These are phyloP conservation scores for Folsomia candida DNA, from an alignment of 2,888 invertebrate genomes.

Conservation along the genomic window DNA sequence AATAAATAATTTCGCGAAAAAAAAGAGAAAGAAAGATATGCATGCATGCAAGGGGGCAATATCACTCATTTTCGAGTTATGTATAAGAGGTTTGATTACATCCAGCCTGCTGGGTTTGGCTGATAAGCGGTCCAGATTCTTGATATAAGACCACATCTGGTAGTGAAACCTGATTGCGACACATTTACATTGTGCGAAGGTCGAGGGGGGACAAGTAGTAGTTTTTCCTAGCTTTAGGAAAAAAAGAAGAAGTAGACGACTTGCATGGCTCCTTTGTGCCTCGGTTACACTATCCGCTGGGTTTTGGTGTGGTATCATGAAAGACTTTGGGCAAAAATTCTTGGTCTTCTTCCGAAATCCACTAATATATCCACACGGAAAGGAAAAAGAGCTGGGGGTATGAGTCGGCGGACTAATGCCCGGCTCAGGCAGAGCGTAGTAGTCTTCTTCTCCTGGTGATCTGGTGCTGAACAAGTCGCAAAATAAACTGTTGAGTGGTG, in stretches of 20 bases:
- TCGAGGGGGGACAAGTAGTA: too few relatives aligned
- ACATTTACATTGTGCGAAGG: too few relatives aligned
- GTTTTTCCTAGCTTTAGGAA: neutral
- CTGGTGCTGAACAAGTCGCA: neutral
- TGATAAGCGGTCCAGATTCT: neutral
- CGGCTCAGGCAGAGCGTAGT: neutral
- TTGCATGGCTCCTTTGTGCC: neutral
- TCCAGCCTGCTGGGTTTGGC: neutral
- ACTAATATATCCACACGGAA: neutral
- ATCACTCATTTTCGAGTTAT: too few relatives aligned
- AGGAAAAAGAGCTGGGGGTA: neutral
- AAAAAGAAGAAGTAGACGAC: neutral
- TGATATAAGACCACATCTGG: slow-evolving; percentile 5
- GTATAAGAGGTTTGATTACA: neutral
- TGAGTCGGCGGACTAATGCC: slow-evolving; percentile 6
- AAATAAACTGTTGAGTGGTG: slow-evolving; percentile 44
- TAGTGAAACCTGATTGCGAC: neutral
- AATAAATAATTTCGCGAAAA: too few relatives aligned
- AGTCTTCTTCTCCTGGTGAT: neutral
- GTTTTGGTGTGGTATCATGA: too few relatives aligned
- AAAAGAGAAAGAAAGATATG: too few relatives aligned
- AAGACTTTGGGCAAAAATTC: too few relatives aligned
- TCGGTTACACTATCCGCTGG: neutral
- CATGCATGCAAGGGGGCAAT: too few relatives aligned
- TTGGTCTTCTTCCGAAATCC: too few relatives aligned